phyloP scores from a whole-genome alignment of 2,797 vertebrate genomes.

The Cuniculus paca region DNA sequence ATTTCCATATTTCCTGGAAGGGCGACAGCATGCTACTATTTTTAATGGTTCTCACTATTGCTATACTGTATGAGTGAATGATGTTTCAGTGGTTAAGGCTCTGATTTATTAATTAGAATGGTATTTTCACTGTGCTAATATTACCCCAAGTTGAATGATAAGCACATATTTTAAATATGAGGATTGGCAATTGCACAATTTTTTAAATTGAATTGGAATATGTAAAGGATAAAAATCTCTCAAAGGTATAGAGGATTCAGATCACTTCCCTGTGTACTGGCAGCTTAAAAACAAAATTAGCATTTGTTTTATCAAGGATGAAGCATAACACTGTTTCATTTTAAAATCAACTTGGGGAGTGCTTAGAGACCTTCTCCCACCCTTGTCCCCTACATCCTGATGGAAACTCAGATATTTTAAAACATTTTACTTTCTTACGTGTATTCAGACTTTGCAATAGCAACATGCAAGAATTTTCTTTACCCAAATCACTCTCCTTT shows the following conservation, averaged over 20 bases:
- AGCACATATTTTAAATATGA: constrained; percentile 83
- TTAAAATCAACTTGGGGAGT: background rate
- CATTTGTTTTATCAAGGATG: constrained; percentile 80
- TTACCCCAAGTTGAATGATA: constrained; percentile 80
- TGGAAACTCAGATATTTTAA: constrained; percentile 54
- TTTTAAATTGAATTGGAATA: constrained; percentile 79
- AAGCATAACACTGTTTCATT: constrained; percentile 40
- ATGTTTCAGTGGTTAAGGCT: constrained; percentile 76
- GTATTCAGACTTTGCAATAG: background rate
- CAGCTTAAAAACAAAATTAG: constrained; percentile 81
- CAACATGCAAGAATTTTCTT: background rate
- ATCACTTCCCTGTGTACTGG: constrained; percentile 73
- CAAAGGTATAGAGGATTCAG: constrained; percentile 71
- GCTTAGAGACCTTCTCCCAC: background rate
- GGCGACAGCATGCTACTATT: constrained; percentile 78
- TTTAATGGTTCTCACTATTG: constrained; percentile 75
- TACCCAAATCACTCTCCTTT: background rate
- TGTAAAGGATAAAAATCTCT: constrained; percentile 76
- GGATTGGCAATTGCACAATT: constrained; percentile 72
- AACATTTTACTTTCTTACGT: constrained; percentile 8
- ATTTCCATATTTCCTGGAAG: constrained; percentile 83
- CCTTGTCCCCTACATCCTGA: background rate
- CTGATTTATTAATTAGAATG: constrained; percentile 85
- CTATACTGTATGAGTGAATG: constrained; percentile 77
- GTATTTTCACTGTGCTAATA: constrained; percentile 78